Percentiles rank a stretch among this genome's conserved stretches.
Evolutionary conservation across 2,113 vertebrate genomes (phyloP).

Genomic region (Calyptomena viridis): DNA sequence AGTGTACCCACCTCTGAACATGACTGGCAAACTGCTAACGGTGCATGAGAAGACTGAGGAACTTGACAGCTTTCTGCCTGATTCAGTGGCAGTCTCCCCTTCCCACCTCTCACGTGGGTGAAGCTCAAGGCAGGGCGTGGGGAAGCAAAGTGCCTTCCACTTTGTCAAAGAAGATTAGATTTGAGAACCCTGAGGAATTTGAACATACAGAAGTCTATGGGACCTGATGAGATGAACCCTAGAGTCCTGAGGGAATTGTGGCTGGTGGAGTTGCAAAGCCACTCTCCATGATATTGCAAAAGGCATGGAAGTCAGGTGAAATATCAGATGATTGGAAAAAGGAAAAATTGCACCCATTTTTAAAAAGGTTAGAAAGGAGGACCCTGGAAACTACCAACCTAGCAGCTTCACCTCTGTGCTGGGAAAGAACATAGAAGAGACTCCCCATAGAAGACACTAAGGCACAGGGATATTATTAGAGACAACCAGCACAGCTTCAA

Average conservation of each 20-base stretch:
- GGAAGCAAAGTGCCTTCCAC: background rate
- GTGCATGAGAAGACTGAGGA: background rate
- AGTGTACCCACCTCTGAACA: background rate
- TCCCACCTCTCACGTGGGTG: fast-evolving
- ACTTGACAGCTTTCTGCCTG: background rate
- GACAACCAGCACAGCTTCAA: background rate
- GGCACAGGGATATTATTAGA: background rate
- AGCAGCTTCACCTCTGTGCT: background rate
- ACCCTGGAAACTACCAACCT: background rate
- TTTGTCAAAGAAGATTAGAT: background rate
- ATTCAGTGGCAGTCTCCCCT: background rate
- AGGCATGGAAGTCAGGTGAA: background rate
- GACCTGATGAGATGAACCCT: background rate
- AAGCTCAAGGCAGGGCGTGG: background rate
- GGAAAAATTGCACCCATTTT: background rate
- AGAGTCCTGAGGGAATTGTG: background rate
- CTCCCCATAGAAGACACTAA: background rate
- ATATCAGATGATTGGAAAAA: background rate
- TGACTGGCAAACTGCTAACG: background rate
- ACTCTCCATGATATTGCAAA: background rate
- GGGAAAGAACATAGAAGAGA: background rate
- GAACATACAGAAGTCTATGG: background rate
- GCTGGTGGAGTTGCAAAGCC: background rate
- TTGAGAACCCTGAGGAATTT: background rate
- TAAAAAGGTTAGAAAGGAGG: background rate